These are phyloP conservation scores for Parasteatoda lunata DNA, from an alignment of 2,888 invertebrate genomes.

Conservation along the genomic window DNA sequence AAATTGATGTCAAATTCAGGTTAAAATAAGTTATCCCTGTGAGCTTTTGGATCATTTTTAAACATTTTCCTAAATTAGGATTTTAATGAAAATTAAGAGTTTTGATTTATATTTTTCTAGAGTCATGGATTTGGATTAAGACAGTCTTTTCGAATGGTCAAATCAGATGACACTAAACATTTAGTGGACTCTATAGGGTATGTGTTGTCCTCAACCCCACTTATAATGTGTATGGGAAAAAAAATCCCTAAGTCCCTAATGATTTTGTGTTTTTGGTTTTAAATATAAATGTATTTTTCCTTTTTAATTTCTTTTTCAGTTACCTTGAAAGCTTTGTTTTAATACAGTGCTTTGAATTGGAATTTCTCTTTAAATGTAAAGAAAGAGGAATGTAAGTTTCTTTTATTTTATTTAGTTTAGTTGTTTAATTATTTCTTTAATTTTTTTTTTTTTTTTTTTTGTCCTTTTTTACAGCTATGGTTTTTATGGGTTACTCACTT, in stretches of 20 bases:
- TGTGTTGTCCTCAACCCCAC: neutral
- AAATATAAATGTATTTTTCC: neutral
- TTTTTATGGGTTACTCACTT: no score
- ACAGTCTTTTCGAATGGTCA: slow-evolving; percentile 44
- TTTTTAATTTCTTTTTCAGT: slow-evolving; percentile 70
- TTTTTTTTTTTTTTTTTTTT: no score
- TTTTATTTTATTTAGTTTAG: neutral
- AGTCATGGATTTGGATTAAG: slow-evolving; percentile 60
- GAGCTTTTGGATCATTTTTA: no score
- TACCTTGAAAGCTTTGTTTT: slow-evolving; percentile 74
- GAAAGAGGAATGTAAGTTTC: slow-evolving; percentile 69
- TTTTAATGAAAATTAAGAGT: neutral
- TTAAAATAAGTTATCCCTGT: no score
- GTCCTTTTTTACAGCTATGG: no score
- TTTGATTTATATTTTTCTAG: slow-evolving; percentile 21
- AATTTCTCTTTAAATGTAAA: slow-evolving; percentile 71
- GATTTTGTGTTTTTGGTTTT: neutral
- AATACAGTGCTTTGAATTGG: slow-evolving; percentile 73
- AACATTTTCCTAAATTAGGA: no score
- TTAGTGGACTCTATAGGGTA: slow-evolving; percentile 52
- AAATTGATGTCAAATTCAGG: no score
- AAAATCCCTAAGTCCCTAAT: neutral
- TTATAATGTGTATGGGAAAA: no score
- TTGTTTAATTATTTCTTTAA: neutral
- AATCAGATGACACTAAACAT: slow-evolving; percentile 42